Evolutionary conservation across 2,888 invertebrate species (phyloP).

Genomic region (Phyllotreta cruciferae): DNA sequence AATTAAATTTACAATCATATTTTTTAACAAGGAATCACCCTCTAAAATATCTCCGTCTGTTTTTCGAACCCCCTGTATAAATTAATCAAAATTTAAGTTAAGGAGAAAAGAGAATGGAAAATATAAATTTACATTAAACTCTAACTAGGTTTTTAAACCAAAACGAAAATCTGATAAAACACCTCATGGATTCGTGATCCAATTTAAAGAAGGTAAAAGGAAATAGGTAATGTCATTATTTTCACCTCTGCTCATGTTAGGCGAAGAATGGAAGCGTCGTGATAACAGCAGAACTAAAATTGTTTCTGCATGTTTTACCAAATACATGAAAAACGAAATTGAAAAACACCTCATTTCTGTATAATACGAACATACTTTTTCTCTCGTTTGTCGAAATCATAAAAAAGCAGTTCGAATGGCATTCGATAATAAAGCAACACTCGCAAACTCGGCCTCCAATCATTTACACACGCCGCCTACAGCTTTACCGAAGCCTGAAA

Average conservation of each 20-base stretch:
- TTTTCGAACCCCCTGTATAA: too few relatives aligned
- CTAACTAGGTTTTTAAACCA: constrained; percentile 34
- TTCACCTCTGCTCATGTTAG: constrained; percentile 35
- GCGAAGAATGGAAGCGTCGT: constrained; percentile 23
- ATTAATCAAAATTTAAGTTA: too few relatives aligned
- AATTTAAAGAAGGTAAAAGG: constrained; percentile 43
- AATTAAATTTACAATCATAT: too few relatives aligned
- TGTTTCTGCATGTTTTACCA: constrained; percentile 18
- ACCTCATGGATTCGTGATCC: constrained; percentile 46
- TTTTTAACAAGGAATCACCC: too few relatives aligned
- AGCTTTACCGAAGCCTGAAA: constrained; percentile 21
- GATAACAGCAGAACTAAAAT: constrained; percentile 17
- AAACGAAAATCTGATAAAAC: constrained; percentile 35
- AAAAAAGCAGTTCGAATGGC: neutral
- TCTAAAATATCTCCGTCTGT: too few relatives aligned
- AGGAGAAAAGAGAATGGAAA: constrained; percentile 19
- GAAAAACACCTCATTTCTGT: neutral
- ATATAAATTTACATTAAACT: constrained; percentile 40
- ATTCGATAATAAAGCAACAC: constrained; percentile 11
- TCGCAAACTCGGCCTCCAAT: constrained; percentile 15
- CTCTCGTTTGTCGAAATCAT: neutral
- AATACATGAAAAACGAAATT: neutral
- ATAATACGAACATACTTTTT: neutral
- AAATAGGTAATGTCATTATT: constrained; percentile 46
- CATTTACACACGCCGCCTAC: constrained; percentile 6